Conservation (phyloP, 1,140 invertebrate species). For the Elysia chlorotica region DNA sequence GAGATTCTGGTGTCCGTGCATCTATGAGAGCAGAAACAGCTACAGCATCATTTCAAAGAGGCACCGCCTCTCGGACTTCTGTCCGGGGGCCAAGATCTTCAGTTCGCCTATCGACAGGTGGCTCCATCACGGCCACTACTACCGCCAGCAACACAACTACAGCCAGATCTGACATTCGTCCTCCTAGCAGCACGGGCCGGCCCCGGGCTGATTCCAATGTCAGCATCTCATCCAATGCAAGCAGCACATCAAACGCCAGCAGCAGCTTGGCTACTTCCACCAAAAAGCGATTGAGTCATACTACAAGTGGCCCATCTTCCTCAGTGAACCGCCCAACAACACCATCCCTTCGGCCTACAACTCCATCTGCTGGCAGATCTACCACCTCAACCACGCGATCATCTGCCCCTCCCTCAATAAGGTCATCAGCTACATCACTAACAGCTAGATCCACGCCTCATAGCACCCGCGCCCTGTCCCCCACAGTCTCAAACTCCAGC, state of each 20-base stretch:
- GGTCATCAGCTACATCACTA: not conserved
- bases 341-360: slow-evolving; percentile 23
- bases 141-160: slow-evolving; percentile 1
- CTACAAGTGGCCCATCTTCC: slow-evolving; percentile 10
- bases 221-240: slow-evolving; percentile 29
- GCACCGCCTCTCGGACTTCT: slow-evolving; percentile 17
- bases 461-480: not conserved
- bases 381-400: not conserved
- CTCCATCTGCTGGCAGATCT: slow-evolving; percentile 20
- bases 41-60: slow-evolving; percentile 24
- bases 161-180: slow-evolving; percentile 13
- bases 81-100: slow-evolving; percentile 23
- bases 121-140: slow-evolving; percentile 15
- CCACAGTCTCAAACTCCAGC: not conserved
- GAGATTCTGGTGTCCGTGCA: slow-evolving; percentile 26
- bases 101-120: not conserved
- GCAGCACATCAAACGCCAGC: slow-evolving; percentile 35
- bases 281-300: slow-evolving; percentile 9
- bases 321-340: slow-evolving; percentile 24
- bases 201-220: slow-evolving; percentile 28
- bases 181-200: slow-evolving; percentile 5
- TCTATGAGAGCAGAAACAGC: slow-evolving; percentile 32
- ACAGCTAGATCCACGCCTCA: not conserved
- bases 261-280: no score
- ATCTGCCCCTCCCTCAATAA: slow-evolving; percentile 11